Percentiles rank a stretch among this genome's conserved stretches.
Conservation (phyloP, 2,888 invertebrate genomes). For the Rhynchonema sp. region DNA sequence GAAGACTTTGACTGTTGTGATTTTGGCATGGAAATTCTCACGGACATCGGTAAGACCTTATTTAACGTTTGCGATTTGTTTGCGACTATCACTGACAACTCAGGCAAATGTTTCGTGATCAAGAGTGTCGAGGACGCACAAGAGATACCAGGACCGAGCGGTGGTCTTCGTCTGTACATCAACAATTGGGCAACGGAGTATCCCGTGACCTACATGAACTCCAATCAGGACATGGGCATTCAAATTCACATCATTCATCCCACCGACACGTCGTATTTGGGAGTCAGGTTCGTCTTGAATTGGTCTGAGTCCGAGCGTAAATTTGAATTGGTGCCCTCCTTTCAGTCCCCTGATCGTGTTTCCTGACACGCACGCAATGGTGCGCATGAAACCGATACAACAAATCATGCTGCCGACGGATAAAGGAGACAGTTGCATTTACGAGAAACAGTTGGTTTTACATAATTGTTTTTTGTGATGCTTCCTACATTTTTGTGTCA, state of each 20-base stretch:
- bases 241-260: conserved; percentile 3
- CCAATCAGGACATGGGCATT: conserved; percentile 3
- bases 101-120: conserved; percentile 3
- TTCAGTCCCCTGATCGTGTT: conserved; percentile 1
- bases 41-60: background rate
- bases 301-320: too few species aligned
- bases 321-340: too few species aligned
- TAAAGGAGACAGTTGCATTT: background rate
- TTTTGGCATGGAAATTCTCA: background rate
- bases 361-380: background rate
- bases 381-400: background rate
- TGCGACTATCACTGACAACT: too few species aligned
- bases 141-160: background rate
- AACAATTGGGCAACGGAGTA: background rate
- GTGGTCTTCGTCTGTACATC: background rate
- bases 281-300: too few species aligned
- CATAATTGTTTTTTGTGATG: too few species aligned
- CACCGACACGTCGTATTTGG: background rate
- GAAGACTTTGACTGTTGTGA: background rate
- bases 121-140: background rate
- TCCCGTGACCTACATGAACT: background rate
- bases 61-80: too few species aligned
- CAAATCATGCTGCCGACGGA: background rate
- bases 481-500: too few species aligned
- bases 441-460: too few species aligned